Base-by-base conservation (phyloP, 2,797 vertebrate genomes). In the Manis crassicaudata region DNA sequence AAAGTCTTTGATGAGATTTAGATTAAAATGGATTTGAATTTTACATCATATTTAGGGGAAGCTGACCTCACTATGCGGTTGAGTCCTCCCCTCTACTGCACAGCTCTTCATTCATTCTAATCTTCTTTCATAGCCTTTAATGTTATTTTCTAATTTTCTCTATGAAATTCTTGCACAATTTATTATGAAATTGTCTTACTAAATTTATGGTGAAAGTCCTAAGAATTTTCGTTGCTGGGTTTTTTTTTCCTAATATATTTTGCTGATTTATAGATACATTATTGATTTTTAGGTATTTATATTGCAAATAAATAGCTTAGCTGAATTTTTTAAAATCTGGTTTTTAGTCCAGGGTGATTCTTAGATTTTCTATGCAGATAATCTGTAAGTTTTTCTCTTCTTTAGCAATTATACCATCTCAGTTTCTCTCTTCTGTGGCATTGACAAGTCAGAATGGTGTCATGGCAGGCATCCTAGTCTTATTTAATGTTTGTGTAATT, bases 1-100 rank as follows among this genome's bases (percentile, higher is more conserved):
- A 93, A 82, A 94, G 72, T 40, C 56, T 91, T 92, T 50, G 10
- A 62, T 56, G 40, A 6, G 13, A 83, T 67, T 94, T 88, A 85
- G 25, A 88, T 60, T 75, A 76, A 86, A 68, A 72, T 80, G 7
- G 5, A 83, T 68, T 79, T 72, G 32, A 89, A 62, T 62, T 56
- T 82, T 85, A 54, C 0, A 58, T 68, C 40, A 56, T 76, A 35
- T 90, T 94, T 65, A 86, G 62, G 12, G 52, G 27, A 90, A 72
- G 65, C 56, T 52, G 43, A 82, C n/a, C 75, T 63, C 40, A 56
- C 75, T 46, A 68, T 25, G 18, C 35, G n/a, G 0, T 18, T 82
- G n/a, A 70, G 32, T 67, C 0, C 12, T 85, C 70, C 86, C 3
- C 17, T 43, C 37, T 0, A 70, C 68, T 18, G 20, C 25, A 35